Evolutionary conservation across 2,113 vertebrate genomes (phyloP).

Genomic region (Climacteris rufus): DNA sequence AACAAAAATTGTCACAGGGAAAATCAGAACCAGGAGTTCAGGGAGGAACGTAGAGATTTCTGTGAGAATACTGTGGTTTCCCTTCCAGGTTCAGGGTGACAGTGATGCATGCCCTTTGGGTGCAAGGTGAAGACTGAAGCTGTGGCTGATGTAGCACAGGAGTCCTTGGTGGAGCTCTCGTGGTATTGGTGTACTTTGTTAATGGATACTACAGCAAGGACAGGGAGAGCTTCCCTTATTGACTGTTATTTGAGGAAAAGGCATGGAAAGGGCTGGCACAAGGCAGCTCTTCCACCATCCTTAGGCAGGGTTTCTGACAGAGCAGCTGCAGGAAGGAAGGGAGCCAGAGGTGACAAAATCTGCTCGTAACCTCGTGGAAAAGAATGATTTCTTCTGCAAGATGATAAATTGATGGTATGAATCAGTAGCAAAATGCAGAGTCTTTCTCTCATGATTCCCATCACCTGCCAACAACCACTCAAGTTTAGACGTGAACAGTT

Average conservation of each 20-base stretch:
- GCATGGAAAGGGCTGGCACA: not conserved
- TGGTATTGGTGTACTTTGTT: not conserved
- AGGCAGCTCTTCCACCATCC: not conserved
- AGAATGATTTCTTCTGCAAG: not conserved
- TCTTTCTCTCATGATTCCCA: not conserved
- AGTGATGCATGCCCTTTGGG: not conserved
- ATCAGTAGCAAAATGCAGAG: not conserved
- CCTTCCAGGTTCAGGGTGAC: not conserved
- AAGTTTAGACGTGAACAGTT: not conserved
- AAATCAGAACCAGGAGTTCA: not conserved
- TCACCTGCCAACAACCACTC: not conserved
- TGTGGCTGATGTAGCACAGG: not conserved
- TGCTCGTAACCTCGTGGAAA: not conserved
- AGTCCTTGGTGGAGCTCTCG: not conserved
- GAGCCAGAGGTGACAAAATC: not conserved
- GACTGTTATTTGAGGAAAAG: not conserved
- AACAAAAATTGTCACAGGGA: not conserved
- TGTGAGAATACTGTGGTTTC: not conserved
- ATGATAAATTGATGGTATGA: not conserved
- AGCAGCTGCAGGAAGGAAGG: not conserved
- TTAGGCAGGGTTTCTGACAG: not conserved
- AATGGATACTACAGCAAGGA: not conserved
- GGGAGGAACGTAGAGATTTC: not conserved
- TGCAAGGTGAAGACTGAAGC: not conserved
- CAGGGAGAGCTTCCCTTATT: not conserved